These are phyloP conservation scores for Cerastis leucographa DNA, from an alignment of 2,888 invertebrate genomes.

Conservation along the genomic window DNA sequence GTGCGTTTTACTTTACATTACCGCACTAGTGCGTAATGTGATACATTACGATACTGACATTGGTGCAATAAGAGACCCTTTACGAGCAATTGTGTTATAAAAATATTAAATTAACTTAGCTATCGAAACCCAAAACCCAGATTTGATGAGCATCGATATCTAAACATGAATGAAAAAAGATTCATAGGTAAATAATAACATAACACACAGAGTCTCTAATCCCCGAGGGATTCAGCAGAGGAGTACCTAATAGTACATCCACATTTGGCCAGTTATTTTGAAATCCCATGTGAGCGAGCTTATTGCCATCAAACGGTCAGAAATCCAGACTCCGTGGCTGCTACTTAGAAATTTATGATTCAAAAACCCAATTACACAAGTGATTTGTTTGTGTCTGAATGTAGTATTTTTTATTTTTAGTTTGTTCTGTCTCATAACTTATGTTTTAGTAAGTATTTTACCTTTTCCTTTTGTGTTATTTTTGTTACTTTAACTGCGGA, in stretches of 20 bases:
- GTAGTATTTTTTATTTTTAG: no score
- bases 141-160: neutral
- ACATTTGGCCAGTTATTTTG: neutral
- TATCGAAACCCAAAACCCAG: neutral
- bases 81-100: no score
- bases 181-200: neutral
- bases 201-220: neutral
- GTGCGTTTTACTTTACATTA: no score
- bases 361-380: neutral
- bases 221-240: neutral
- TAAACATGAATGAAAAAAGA: neutral
- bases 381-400: no score
- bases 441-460: no score
- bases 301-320: neutral
- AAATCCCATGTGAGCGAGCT: neutral
- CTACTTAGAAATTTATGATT: neutral
- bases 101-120: neutral
- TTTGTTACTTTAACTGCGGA: no score
- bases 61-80: no score
- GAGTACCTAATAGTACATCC: neutral
- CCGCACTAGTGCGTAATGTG: no score
- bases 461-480: no score
- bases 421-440: no score
- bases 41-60: no score
- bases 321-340: neutral